Percentiles rank a stretch among this genome's conserved stretches.
Evolutionary conservation across 2,113 vertebrate species (phyloP).

Genomic region (Bubo scandiacus): DNA sequence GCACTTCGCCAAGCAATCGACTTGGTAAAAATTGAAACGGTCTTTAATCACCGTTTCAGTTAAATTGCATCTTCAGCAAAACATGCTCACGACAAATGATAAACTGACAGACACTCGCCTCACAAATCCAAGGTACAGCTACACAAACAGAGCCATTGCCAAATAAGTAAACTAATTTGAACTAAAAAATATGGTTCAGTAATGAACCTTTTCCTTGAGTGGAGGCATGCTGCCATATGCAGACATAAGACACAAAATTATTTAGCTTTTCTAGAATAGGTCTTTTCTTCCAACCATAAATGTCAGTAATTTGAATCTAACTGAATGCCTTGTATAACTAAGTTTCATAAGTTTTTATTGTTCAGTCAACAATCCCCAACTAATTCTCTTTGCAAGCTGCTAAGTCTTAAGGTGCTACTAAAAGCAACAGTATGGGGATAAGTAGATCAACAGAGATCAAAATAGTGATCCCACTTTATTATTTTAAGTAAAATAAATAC

Average conservation of each 20-base stretch:
- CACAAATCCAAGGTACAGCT: not conserved
- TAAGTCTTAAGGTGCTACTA: not conserved
- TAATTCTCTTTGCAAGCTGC: not conserved
- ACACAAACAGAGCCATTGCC: not conserved
- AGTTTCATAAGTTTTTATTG: not conserved
- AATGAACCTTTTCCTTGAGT: not conserved
- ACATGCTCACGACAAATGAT: not conserved
- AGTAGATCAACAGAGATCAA: not conserved
- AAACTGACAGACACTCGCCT: conserved; percentile 1
- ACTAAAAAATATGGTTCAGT: too few species aligned
- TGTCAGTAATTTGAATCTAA: not conserved
- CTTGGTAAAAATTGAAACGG: not conserved
- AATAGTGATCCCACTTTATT: not conserved
- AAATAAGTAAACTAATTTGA: not conserved
- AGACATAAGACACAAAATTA: not conserved
- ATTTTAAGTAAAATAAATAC: not conserved
- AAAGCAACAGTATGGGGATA: not conserved
- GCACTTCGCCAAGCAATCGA: not conserved
- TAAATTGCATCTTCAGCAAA: not conserved
- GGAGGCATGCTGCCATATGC: not conserved
- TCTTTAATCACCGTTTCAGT: conserved; percentile 16
- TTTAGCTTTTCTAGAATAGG: not conserved
- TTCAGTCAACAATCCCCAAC: not conserved
- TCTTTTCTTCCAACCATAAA: not conserved
- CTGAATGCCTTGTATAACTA: not conserved